Evolutionary conservation across 2,888 invertebrate genomes (phyloP).

Genomic region (Calliphora vomitoria): DNA sequence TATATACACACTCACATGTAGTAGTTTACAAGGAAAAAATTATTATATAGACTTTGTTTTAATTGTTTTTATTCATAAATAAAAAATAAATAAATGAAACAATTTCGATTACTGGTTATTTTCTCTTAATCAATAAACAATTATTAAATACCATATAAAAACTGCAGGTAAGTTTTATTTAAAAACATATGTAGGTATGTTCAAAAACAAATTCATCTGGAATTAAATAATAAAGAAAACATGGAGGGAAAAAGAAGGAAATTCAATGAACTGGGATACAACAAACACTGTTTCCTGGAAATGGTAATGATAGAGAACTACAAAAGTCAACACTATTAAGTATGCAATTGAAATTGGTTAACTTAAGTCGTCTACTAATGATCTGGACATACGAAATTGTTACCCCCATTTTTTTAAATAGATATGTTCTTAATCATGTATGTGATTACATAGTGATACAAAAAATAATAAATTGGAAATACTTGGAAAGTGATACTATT

Average conservation of each 20-base stretch:
- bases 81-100: constrained; percentile 27
- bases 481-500: too few species aligned
- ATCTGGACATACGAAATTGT: too few species aligned
- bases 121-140: constrained; percentile 32
- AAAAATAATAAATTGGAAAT: too few species aligned
- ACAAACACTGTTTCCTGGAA: background rate
- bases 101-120: constrained; percentile 41
- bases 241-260: background rate
- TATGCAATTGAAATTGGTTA: too few species aligned
- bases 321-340: too few species aligned
- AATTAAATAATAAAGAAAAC: constrained; percentile 24
- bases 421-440: too few species aligned
- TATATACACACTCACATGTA: constrained; percentile 44
- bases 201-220: background rate
- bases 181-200: background rate
- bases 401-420: too few species aligned
- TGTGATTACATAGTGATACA: too few species aligned
- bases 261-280: background rate
- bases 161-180: background rate
- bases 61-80: constrained; percentile 37
- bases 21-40: constrained; percentile 27
- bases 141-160: constrained; percentile 21
- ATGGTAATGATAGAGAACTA: background rate
- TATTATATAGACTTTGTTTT: background rate
- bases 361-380: too few species aligned